Base-by-base conservation (phyloP, 2,113 vertebrate genomes). In the Perca fluviatilis region DNA sequence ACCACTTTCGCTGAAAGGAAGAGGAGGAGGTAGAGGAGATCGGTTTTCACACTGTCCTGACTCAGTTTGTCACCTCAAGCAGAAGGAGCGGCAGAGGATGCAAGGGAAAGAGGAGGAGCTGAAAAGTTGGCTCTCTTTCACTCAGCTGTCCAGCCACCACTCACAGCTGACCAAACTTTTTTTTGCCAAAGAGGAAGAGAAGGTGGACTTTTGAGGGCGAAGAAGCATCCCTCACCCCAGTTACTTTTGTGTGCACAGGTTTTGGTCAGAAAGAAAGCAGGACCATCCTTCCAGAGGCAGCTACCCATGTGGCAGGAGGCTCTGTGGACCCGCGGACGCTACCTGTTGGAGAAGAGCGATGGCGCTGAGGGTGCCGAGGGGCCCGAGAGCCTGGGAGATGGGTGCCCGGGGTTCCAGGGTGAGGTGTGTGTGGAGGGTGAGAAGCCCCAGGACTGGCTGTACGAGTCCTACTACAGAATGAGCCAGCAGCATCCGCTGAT, bases 401-500 rank as follows among this genome's bases (percentile, higher is more conserved):
- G 88, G 27, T 80, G 62, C 63, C 78, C 84, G 6, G 88, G 91
- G 15, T 89, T 92, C 80, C 92, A 90, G 84, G 58, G 85, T 0
- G 93, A 91, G 36, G 72, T 51, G 80, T 87, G 76, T 18, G 56
- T 73, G 47, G 91, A 90, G 61, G 64, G 6, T 0, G 86, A 89
- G 89, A 93, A 93, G 92, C 95, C 96, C 78, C 96, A 97, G 91
- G 98, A 98, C 96, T 98, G 98, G 98, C 96, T 99, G 15, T 99
- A 99, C 40, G 97, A 99, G 96, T 98, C 98, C 70, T 99, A 99
- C 95, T 98, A 97, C 94, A 95, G 97, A 85, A 97, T 99, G 97
- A 99, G 98, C 97, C 98, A 99, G 95, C 98, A 99, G 96, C 98
- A 99, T 95, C 98, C 98, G 66, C 97, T 99, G 70, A 97, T 99